phyloP scores from a whole-genome alignment of 2,888 invertebrate species.

The Nomada fabriciana region DNA sequence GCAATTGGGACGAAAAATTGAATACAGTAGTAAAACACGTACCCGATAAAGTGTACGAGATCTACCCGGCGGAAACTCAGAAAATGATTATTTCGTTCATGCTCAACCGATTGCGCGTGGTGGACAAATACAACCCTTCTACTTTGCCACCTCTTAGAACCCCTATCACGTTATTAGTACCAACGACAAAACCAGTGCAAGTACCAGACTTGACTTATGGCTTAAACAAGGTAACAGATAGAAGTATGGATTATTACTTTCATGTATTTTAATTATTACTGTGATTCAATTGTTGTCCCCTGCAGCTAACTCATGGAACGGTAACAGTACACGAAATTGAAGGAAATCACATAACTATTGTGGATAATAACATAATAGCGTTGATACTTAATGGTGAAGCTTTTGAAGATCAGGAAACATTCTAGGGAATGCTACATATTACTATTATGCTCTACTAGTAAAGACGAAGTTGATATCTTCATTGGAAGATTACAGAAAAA shows the following conservation, averaged over 20 bases:
- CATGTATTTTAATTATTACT: neutral
- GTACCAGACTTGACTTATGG: slow-evolving; percentile 88
- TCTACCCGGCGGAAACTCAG: neutral
- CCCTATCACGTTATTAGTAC: slow-evolving; percentile 87
- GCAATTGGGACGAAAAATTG: slow-evolving; percentile 87
- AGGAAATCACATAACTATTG: slow-evolving; percentile 90
- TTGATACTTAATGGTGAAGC: slow-evolving; percentile 80
- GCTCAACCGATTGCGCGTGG: slow-evolving; percentile 11
- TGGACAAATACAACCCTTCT: slow-evolving; percentile 81
- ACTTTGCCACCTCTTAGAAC: slow-evolving; percentile 86
- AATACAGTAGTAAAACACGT: slow-evolving; percentile 82
- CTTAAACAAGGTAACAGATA: slow-evolving; percentile 83
- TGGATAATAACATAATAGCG: slow-evolving; percentile 88
- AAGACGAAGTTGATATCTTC: neutral
- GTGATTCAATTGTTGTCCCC: neutral
- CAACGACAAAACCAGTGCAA: slow-evolving; percentile 86
- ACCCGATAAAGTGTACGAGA: neutral
- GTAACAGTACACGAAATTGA: slow-evolving; percentile 88
- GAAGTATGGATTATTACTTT: neutral
- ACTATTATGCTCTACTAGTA: no score
- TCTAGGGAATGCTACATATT: neutral
- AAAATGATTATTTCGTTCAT: slow-evolving; percentile 38
- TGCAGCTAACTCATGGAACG: slow-evolving; percentile 85
- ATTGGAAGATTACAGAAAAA: no score
- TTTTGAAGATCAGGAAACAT: slow-evolving; percentile 75